phyloP scores from a whole-genome alignment of 2,888 invertebrate genomes.

The Lasioglossum lativentre region DNA sequence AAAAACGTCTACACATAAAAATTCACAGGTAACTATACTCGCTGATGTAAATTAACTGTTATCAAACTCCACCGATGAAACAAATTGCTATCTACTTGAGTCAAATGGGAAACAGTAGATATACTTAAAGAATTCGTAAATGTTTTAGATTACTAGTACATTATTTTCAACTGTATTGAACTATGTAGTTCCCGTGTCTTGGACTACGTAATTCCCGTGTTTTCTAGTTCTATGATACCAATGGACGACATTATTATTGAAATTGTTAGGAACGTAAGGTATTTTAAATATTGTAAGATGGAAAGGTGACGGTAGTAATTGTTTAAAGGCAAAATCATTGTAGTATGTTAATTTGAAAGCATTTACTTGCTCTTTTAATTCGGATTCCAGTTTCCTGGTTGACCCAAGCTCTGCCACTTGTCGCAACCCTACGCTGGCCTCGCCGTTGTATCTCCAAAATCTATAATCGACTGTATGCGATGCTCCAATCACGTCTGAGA shows the following conservation, averaged over 20 bases:
- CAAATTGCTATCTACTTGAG: not conserved
- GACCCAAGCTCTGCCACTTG: slow-evolving; percentile 96
- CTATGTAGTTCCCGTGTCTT: no score
- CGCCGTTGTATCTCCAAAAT: slow-evolving; percentile 96
- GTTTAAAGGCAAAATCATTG: not conserved
- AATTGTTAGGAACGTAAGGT: not conserved
- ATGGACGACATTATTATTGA: not conserved
- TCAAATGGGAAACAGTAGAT: not conserved
- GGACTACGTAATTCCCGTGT: no score
- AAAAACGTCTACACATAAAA: not conserved
- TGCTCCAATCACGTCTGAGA: slow-evolving; percentile 98
- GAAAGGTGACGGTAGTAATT: not conserved
- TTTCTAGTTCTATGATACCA: not conserved
- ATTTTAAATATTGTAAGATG: no score
- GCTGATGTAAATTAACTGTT: not conserved
- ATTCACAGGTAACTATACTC: not conserved
- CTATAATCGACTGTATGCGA: slow-evolving; percentile 95
- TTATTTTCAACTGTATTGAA: no score
- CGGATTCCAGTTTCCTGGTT: slow-evolving; percentile 94
- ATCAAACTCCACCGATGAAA: not conserved
- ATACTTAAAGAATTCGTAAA: no score
- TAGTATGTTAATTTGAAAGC: not conserved
- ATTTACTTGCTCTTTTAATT: slow-evolving; percentile 92
- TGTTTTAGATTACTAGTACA: no score
- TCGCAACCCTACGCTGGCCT: slow-evolving; percentile 95